Evolutionary conservation across 2,113 vertebrate genomes (phyloP).

Genomic region (Phainopepla nitens): DNA sequence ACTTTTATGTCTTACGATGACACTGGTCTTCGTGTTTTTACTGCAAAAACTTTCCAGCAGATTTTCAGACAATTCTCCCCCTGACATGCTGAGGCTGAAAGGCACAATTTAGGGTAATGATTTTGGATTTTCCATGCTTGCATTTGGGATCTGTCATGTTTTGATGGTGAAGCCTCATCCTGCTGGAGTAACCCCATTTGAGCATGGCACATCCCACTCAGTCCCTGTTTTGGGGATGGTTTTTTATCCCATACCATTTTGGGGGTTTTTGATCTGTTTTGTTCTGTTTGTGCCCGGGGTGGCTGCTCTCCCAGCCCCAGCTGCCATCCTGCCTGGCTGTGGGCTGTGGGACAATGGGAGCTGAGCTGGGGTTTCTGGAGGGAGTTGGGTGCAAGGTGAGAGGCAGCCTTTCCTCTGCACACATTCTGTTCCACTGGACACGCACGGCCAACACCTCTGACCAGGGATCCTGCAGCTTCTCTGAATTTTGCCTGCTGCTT

Average conservation of each 20-base stretch:
- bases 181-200: background rate
- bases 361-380: background rate
- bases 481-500: background rate
- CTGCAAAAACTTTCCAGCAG: background rate
- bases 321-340: background rate
- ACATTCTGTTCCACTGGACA: rapidly evolving
- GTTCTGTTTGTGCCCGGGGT: background rate
- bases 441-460: rapidly evolving
- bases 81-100: rapidly evolving
- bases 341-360: too few species aligned
- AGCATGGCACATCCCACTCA: rapidly evolving
- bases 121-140: background rate
- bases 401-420: background rate
- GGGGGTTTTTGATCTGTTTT: background rate
- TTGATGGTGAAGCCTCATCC: background rate
- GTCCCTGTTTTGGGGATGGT: background rate
- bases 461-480: background rate
- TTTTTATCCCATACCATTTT: background rate
- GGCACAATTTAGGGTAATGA: rapidly evolving
- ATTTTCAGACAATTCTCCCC: background rate
- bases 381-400: background rate
- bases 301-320: background rate
- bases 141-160: background rate
- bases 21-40: background rate
- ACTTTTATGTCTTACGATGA: background rate